phyloP scores from a whole-genome alignment of 2,888 invertebrate species.

The Philaethria dido region DNA sequence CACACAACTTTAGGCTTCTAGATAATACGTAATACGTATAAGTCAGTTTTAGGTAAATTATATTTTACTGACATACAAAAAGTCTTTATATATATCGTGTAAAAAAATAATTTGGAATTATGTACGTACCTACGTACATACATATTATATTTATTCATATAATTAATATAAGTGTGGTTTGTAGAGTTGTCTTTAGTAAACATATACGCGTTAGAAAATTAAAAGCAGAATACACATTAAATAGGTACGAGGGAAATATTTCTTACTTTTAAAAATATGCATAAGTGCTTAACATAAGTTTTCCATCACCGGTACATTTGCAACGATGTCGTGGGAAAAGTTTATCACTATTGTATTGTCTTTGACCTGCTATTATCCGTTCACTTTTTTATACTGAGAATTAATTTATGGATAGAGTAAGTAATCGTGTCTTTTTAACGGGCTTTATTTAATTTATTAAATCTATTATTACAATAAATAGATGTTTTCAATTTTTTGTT shows the following conservation, averaged over 20 bases:
- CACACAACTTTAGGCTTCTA: constrained; percentile 4
- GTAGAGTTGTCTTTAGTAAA: too few relatives aligned
- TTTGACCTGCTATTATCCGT: constrained; percentile 26
- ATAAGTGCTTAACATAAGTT: constrained; percentile 59
- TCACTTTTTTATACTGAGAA: constrained; percentile 5
- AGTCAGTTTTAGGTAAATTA: not conserved
- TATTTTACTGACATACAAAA: not conserved
- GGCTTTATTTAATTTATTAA: not conserved
- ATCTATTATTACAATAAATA: not conserved
- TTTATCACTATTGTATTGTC: constrained; percentile 37
- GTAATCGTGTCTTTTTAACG: not conserved
- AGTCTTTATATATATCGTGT: too few relatives aligned
- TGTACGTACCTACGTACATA: too few relatives aligned
- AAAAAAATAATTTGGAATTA: too few relatives aligned
- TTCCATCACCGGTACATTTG: constrained; percentile 64
- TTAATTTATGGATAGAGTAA: not conserved
- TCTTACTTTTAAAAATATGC: constrained; percentile 35
- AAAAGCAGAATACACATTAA: too few relatives aligned
- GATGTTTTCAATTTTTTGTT: too few relatives aligned
- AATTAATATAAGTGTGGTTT: too few relatives aligned
- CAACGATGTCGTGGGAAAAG: constrained; percentile 59
- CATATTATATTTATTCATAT: too few relatives aligned
- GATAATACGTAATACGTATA: not conserved
- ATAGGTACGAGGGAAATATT: not conserved
- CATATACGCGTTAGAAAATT: too few relatives aligned